phyloP scores from a whole-genome alignment of 1,140 invertebrate genomes.

The Mya arenaria region DNA sequence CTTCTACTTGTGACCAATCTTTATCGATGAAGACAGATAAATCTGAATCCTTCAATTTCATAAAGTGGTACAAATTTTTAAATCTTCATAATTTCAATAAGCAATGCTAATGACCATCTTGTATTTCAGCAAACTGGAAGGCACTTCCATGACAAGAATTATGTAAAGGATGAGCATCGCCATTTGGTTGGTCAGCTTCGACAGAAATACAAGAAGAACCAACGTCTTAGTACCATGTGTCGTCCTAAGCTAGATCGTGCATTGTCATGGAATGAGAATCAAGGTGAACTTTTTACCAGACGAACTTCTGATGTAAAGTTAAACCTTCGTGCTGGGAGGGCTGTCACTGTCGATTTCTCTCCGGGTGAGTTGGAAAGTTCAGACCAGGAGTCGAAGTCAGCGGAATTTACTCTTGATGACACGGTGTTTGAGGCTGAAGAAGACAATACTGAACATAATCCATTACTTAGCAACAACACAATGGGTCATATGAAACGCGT shows the following conservation, averaged over 20 bases:
- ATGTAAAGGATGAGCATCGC: constrained; percentile 10
- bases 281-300: not conserved
- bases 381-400: not conserved
- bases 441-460: no score
- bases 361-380: constrained; percentile 1
- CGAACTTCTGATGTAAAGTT: constrained; percentile 27
- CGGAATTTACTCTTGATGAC: constrained; percentile 23
- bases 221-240: constrained; percentile 7
- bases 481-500: no score
- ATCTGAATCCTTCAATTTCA: no score
- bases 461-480: no score
- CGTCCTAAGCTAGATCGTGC: not conserved
- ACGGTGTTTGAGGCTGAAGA: constrained; percentile 28
- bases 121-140: constrained; percentile 21
- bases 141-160: constrained; percentile 39
- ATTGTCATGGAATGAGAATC: constrained; percentile 18
- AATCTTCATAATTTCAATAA: no score
- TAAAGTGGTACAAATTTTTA: no score
- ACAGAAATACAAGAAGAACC: constrained; percentile 30
- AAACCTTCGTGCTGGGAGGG: constrained; percentile 6
- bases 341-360: constrained; percentile 19
- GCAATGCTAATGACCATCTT: no score
- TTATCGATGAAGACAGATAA: no score
- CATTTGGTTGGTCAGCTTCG: constrained; percentile 10
- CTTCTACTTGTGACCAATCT: no score